Percentiles rank a stretch among this genome's conserved stretches.
phyloP scores from a whole-genome alignment of 2,888 invertebrate genomes.

The Chamaedrilus cognettii region DNA sequence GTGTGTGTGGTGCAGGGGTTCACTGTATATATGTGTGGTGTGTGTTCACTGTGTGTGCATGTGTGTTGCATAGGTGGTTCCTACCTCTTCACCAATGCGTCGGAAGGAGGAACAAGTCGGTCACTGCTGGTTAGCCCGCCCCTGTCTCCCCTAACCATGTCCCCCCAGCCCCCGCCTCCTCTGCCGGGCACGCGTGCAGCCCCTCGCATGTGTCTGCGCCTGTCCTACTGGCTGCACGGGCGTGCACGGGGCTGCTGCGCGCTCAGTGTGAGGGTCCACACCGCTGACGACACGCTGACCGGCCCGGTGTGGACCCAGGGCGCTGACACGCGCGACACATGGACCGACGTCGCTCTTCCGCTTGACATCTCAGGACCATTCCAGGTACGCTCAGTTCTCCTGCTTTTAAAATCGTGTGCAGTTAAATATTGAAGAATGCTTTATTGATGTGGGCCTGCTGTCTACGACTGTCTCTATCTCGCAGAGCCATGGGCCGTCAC shows the following conservation, averaged over 20 bases:
- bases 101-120: not conserved
- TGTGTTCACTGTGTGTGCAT: no score
- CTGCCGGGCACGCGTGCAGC: no score
- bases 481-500: no score
- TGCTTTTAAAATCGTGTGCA: no score
- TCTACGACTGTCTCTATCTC: no score
- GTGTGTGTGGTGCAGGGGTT: no score
- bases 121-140: conserved; percentile 18
- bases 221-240: conserved; percentile 34
- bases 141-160: conserved; percentile 22
- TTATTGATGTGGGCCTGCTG: no score
- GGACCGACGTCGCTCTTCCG: conserved; percentile 25
- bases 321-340: conserved; percentile 23
- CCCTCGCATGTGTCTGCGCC: conserved; percentile 25
- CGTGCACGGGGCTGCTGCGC: conserved; percentile 25
- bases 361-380: conserved; percentile 21
- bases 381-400: conserved; percentile 20
- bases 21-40: no score
- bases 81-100: conserved; percentile 30
- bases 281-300: conserved; percentile 27
- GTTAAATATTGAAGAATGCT: no score
- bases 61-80: conserved; percentile 31
- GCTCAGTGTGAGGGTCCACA: conserved; percentile 25
- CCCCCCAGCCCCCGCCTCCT: conserved; percentile 2
- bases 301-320: conserved; percentile 29